These are phyloP conservation scores for Formica exsecta DNA, from an alignment of 1,140 invertebrate species.

Conservation along the genomic window DNA sequence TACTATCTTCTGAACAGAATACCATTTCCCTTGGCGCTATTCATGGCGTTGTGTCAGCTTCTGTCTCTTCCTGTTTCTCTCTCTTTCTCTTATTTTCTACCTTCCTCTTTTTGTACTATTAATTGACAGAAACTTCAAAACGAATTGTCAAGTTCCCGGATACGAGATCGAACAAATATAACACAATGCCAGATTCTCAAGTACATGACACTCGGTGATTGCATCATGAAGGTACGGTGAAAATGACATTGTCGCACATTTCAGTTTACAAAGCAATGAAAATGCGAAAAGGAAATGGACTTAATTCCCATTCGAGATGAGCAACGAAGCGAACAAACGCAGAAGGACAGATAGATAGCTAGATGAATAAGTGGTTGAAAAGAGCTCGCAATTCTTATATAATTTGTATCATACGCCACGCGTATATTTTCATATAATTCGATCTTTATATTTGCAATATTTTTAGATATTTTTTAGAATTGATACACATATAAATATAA, in stretches of 20 bases:
- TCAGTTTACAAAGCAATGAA: slow-evolving; percentile 33
- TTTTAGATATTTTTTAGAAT: not conserved
- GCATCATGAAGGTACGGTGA: slow-evolving; percentile 13
- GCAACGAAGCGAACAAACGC: not conserved
- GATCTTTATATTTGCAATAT: slow-evolving; percentile 4
- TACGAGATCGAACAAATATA: not conserved
- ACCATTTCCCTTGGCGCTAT: slow-evolving; percentile 20
- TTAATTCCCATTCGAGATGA: slow-evolving; percentile 46
- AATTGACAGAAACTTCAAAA: slow-evolving; percentile 52
- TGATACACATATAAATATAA: not conserved
- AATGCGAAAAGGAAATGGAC: slow-evolving; percentile 22
- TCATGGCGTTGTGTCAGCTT: not conserved
- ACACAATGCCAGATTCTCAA: not conserved
- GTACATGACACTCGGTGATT: slow-evolving; percentile 18
- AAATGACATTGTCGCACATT: slow-evolving; percentile 17
- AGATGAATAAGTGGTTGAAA: not conserved
- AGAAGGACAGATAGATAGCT: not conserved
- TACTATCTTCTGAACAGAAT: not conserved
- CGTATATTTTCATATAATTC: slow-evolving; percentile 12
- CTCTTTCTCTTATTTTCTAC: no score
- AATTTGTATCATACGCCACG: not conserved
- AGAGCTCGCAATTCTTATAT: not conserved
- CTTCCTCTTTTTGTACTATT: slow-evolving; percentile 14
- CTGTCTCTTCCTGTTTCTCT: not conserved
- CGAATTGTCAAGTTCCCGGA: slow-evolving; percentile 2